Evolutionary conservation across 2,113 vertebrate genomes (phyloP).

Genomic region (Calyptommatus sinebrachiatus): DNA sequence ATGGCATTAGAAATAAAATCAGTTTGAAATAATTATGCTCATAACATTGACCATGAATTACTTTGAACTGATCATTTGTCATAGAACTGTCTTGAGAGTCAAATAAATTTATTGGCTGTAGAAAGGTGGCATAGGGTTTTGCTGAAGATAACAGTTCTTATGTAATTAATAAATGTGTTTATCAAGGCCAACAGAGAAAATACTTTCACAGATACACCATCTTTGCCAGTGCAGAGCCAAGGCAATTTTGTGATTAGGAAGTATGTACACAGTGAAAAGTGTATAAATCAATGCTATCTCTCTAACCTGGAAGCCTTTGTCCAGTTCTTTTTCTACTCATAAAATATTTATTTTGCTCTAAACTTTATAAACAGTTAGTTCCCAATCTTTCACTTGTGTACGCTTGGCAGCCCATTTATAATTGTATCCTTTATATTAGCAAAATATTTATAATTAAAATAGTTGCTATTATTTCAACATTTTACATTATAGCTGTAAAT

Average conservation of each 20-base stretch:
- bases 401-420: no score
- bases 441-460: no score
- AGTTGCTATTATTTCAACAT: no score
- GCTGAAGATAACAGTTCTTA: background rate
- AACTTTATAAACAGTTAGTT: no score
- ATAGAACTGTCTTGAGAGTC: background rate
- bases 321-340: background rate
- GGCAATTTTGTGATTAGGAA: background rate
- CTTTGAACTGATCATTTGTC: background rate
- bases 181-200: slow-evolving; percentile 20
- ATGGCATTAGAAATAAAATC: background rate
- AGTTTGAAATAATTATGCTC: background rate
- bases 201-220: background rate
- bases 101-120: background rate
- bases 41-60: background rate
- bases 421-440: no score
- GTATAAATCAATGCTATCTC: background rate
- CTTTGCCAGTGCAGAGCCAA: background rate
- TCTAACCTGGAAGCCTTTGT: rapidly evolving
- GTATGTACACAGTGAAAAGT: background rate
- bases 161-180: slow-evolving; percentile 21
- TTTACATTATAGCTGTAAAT: no score
- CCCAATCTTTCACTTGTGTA: no score
- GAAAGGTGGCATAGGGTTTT: background rate
- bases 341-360: background rate